Evolutionary conservation across 2,797 vertebrate genomes (phyloP).

Genomic region (Hydrophis major): DNA sequence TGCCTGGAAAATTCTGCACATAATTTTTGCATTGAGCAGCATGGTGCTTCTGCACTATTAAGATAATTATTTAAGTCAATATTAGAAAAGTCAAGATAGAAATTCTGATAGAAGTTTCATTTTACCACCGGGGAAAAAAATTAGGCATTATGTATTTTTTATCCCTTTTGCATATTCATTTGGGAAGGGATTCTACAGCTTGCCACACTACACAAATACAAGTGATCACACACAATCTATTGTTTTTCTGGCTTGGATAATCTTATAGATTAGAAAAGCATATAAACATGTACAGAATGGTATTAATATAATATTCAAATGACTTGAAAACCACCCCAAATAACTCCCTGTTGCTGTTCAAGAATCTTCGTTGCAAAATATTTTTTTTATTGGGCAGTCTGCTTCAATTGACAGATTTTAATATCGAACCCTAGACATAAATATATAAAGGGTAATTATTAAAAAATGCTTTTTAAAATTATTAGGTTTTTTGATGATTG

Average conservation of each 20-base stretch:
- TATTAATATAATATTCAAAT: background rate
- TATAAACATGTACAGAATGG: background rate
- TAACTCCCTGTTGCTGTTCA: background rate
- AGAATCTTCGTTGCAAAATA: background rate
- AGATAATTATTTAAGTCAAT: background rate
- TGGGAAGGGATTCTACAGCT: background rate
- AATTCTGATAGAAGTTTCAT: background rate
- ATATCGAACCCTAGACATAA: background rate
- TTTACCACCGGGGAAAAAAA: background rate
- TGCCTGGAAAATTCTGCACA: background rate
- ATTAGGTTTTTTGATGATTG: background rate
- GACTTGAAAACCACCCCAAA: background rate
- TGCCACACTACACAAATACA: background rate
- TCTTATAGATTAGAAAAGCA: background rate
- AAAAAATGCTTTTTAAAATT: background rate
- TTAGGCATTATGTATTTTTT: background rate
- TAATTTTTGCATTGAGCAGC: background rate
- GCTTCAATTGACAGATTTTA: background rate
- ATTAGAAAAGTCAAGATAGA: background rate
- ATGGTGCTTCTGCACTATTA: background rate
- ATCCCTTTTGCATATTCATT: background rate
- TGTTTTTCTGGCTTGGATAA: background rate
- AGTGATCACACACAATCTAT: background rate
- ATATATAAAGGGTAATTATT: background rate
- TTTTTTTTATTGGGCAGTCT: background rate